phyloP scores from a whole-genome alignment of 2,888 invertebrate genomes.

The Rhagium mordax region DNA sequence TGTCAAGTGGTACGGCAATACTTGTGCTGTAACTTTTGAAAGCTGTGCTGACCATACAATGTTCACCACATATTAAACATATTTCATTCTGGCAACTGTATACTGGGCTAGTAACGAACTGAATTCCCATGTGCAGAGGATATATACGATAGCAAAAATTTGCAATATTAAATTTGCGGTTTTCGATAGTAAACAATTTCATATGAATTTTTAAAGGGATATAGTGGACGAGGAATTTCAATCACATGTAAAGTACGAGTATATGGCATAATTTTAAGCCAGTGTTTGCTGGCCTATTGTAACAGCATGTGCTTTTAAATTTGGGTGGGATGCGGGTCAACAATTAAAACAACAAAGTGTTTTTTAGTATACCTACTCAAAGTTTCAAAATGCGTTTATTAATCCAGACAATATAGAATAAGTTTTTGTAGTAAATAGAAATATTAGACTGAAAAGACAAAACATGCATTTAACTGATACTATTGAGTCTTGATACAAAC shows the following conservation, averaged over 20 bases:
- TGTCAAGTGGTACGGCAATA: constrained; percentile 23
- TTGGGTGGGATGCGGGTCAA: too few species aligned
- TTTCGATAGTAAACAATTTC: neutral
- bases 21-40: constrained; percentile 20
- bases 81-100: constrained; percentile 32
- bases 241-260: neutral
- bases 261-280: too few species aligned
- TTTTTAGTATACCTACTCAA: too few species aligned
- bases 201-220: neutral
- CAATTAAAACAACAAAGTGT: too few species aligned
- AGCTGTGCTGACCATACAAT: constrained; percentile 5
- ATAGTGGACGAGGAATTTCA: neutral
- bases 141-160: constrained; percentile 3
- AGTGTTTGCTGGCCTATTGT: too few species aligned
- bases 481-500: too few species aligned
- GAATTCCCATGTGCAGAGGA: constrained; percentile 8
- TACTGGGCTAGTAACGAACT: constrained; percentile 23
- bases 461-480: too few species aligned
- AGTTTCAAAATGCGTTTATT: too few species aligned
- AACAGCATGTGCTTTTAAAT: too few species aligned
- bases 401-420: too few species aligned
- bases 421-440: too few species aligned
- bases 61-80: constrained; percentile 35
- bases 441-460: too few species aligned
- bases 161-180: constrained; percentile 2